These are phyloP conservation scores for Aphelenchoides fujianensis DNA, from an alignment of 1,140 invertebrate species.

Conservation along the genomic window DNA sequence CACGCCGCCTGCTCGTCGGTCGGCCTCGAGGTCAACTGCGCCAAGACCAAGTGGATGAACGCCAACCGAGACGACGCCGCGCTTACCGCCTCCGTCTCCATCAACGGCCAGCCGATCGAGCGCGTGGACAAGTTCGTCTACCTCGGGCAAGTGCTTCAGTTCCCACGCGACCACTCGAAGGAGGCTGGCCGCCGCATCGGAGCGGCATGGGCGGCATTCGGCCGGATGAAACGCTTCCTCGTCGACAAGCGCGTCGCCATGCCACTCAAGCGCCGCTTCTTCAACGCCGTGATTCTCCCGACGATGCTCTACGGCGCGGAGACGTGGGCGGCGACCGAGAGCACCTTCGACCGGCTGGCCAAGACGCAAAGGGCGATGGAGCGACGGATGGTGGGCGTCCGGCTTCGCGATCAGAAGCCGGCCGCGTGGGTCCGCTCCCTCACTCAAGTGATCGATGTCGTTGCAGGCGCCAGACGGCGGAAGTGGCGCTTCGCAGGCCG, in stretches of 20 bases:
- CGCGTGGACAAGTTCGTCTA: not conserved
- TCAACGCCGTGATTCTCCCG: conserved; percentile 6
- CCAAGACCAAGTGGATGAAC: conserved; percentile 17
- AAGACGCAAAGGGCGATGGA: conserved; percentile 10
- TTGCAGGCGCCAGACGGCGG: not conserved
- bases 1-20: not conserved
- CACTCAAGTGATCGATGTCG: not conserved
- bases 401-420: conserved; percentile 1
- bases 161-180: not conserved
- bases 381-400: conserved; percentile 17
- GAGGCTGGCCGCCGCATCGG: conserved; percentile 6
- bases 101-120: not conserved
- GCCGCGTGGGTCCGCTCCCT: not conserved
- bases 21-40: conserved; percentile 14
- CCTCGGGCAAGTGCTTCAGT: conserved; percentile 4
- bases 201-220: not conserved
- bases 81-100: not conserved
- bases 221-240: conserved; percentile 1
- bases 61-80: not conserved
- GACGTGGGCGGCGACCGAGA: conserved; percentile 15
- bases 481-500: not conserved
- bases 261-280: not conserved
- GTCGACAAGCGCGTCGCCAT: not conserved
- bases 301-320: conserved; percentile 13
- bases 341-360: not conserved